Percentiles rank a stretch among this genome's conserved stretches.
Evolutionary conservation across 2,888 invertebrate species (phyloP).

Genomic region (Luperina nickerlii): DNA sequence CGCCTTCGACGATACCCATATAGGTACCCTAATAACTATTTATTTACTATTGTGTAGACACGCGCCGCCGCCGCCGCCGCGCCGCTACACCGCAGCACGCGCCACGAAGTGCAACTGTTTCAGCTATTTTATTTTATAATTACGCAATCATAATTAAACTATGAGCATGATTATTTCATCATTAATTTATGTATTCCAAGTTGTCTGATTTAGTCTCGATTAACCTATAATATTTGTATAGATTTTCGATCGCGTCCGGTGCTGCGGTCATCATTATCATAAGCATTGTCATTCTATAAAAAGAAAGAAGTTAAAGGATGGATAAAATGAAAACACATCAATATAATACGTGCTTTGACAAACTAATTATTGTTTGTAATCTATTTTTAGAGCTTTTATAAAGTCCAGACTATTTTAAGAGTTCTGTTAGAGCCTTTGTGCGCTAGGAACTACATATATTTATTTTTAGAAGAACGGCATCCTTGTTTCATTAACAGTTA

Average conservation of each 20-base stretch:
- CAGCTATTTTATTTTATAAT: constrained; percentile 30
- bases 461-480: background rate
- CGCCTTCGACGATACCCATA: constrained; percentile 52
- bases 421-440: background rate
- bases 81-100: constrained; percentile 72
- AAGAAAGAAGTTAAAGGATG: background rate
- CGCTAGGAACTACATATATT: background rate
- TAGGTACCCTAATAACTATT: constrained; percentile 51
- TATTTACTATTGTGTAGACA: constrained; percentile 53
- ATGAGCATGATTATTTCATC: constrained; percentile 20
- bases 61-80: constrained; percentile 66
- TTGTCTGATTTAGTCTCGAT: background rate
- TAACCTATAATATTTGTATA: background rate
- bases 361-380: background rate
- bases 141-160: constrained; percentile 24
- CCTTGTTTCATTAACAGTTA: background rate
- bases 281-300: background rate
- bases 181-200: background rate
- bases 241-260: background rate
- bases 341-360: too few relatives aligned
- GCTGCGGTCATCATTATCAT: background rate
- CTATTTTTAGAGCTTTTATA: background rate
- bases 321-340: background rate
- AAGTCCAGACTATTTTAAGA: background rate
- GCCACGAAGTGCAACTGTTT: constrained; percentile 56